A percentile compares a stretch with the other conserved stretches of the same genome.
Conservation (phyloP, 2,797 vertebrate genomes). For the Cephalopachus bancanus region DNA sequence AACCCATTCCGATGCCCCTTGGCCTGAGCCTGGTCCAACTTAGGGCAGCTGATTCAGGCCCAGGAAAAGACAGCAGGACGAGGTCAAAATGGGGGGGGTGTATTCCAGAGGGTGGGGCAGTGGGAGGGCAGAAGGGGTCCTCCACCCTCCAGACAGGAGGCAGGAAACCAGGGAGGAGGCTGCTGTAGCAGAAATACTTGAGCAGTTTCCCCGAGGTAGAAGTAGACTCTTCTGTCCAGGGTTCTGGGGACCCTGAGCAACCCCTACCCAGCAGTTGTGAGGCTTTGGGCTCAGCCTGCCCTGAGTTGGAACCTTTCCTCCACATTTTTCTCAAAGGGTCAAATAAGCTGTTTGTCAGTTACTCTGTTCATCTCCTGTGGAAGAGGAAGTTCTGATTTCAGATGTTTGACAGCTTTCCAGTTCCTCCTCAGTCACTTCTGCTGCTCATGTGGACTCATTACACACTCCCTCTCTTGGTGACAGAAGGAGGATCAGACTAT, state of each 20-base stretch:
- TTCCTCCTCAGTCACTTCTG: no score
- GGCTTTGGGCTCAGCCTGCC: background rate
- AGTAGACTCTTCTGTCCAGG: no score
- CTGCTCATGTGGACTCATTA: background rate
- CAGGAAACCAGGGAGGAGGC: no score
- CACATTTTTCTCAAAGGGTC: background rate
- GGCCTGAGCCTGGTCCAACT: background rate
- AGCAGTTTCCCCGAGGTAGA: no score
- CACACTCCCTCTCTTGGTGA: background rate
- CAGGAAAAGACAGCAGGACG: background rate
- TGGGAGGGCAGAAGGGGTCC: fast-evolving
- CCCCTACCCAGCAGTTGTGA: background rate
- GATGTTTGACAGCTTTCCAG: background rate
- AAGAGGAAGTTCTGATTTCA: no score
- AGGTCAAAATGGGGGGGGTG: background rate
- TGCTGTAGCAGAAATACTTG: no score
- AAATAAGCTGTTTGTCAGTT: background rate
- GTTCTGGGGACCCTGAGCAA: background rate
- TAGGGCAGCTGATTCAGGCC: background rate
- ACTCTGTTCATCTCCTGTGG: background rate
- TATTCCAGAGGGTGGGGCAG: background rate
- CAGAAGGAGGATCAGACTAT: background rate
- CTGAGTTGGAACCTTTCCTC: background rate
- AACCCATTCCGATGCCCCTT: fast-evolving
- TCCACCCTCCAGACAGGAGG: no score